Conservation (phyloP, 2,888 invertebrate genomes). For the Balanococcus diminutus region DNA sequence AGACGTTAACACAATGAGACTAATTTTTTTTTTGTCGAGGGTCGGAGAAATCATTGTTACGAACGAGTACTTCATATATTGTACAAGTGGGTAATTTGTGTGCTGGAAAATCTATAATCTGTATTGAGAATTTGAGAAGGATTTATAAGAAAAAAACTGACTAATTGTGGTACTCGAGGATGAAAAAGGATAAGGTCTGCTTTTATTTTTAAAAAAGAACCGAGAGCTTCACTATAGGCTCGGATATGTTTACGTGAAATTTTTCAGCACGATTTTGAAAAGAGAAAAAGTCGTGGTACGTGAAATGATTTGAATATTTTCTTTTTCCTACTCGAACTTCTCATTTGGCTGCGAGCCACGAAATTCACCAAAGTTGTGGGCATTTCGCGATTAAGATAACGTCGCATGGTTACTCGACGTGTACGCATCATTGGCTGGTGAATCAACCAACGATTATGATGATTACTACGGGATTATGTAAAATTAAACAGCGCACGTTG, state of each 20-base stretch:
- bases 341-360: background rate
- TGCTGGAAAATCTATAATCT: background rate
- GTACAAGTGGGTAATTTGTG: background rate
- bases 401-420: background rate
- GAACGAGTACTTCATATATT: too few relatives aligned
- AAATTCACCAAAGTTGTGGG: background rate
- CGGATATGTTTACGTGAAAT: background rate
- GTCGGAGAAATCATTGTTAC: background rate
- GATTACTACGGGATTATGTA: background rate
- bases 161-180: background rate
- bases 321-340: background rate
- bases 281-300: background rate
- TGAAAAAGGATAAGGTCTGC: background rate
- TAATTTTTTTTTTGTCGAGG: background rate
- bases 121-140: background rate
- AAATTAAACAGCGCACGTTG: background rate
- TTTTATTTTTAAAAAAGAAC: background rate
- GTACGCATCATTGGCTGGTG: background rate
- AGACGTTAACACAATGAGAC: background rate
- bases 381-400: slow-evolving; percentile 2
- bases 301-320: background rate
- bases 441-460: background rate
- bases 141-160: background rate
- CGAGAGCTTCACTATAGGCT: background rate
- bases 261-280: background rate